Conservation (phyloP, 2,888 invertebrate species). For the Thera obeliscata region DNA sequence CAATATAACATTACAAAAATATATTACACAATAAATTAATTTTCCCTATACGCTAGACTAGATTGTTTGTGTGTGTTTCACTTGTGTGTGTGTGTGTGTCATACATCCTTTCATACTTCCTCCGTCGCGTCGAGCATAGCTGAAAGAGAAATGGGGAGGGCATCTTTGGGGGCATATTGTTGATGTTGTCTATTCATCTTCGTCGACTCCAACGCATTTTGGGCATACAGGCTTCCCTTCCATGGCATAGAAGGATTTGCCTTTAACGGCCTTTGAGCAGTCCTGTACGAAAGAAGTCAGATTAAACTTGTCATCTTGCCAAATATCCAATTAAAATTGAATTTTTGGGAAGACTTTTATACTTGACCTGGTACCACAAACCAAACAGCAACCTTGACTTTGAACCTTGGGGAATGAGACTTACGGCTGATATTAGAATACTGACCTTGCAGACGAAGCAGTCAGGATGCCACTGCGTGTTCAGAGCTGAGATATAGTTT, state of each 20-base stretch:
- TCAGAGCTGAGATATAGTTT: slow-evolving; percentile 98
- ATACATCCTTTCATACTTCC: slow-evolving; percentile 51
- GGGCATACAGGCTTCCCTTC: slow-evolving; percentile 98
- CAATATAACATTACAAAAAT: slow-evolving; percentile 83
- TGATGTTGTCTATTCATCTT: slow-evolving; percentile 87
- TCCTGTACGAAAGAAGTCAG: slow-evolving; percentile 87
- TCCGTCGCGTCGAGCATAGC: slow-evolving; percentile 77
- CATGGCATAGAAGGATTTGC: slow-evolving; percentile 98
- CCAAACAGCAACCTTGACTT: slow-evolving; percentile 32
- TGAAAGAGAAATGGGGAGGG: slow-evolving; percentile 78
- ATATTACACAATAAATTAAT: slow-evolving; percentile 74
- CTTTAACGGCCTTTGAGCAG: slow-evolving; percentile 96
- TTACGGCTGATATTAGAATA: slow-evolving; percentile 47
- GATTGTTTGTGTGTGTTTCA: slow-evolving; percentile 50
- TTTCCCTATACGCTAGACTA: slow-evolving; percentile 69
- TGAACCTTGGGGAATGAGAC: neutral
- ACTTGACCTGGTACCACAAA: slow-evolving; percentile 65
- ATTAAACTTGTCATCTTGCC: slow-evolving; percentile 47
- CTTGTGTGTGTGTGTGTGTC: slow-evolving; percentile 57
- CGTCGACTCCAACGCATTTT: slow-evolving; percentile 95
- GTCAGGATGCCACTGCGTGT: slow-evolving; percentile 99
- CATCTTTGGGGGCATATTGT: slow-evolving; percentile 73
- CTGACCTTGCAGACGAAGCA: slow-evolving; percentile 99
- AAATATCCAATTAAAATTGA: slow-evolving; percentile 44
- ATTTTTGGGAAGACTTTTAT: slow-evolving; percentile 50